Conservation (phyloP, 2,888 invertebrate species). For the Elgonia sp. region DNA sequence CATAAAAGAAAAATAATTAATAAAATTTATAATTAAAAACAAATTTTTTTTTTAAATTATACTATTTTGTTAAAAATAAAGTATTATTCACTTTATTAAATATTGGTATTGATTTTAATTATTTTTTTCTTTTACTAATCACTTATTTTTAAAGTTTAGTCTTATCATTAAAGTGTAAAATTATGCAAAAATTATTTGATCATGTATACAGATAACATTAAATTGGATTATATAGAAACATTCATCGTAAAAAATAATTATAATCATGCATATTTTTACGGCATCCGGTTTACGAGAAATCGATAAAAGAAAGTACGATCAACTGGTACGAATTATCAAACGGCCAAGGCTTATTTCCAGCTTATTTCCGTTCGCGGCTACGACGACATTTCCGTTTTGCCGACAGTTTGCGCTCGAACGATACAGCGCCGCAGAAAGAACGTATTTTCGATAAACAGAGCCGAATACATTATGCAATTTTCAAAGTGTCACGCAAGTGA, state of each 20-base stretch:
- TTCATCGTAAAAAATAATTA: slow-evolving; percentile 52
- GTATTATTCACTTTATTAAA: no score
- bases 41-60: no score
- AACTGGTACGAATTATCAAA: slow-evolving; percentile 79
- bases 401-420: slow-evolving; percentile 72
- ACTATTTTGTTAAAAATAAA: no score
- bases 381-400: slow-evolving; percentile 77
- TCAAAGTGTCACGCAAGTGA: slow-evolving; percentile 60
- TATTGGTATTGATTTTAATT: no score
- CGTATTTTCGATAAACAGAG: slow-evolving; percentile 60
- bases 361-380: slow-evolving; percentile 79
- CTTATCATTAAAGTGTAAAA: no score
- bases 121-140: no score
- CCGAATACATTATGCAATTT: slow-evolving; percentile 56
- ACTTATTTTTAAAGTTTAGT: no score
- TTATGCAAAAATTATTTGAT: no score
- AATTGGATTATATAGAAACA: background rate
- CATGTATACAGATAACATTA: no score
- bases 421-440: slow-evolving; percentile 65
- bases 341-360: slow-evolving; percentile 81
- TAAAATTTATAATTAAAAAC: no score
- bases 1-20: no score
- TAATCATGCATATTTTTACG: slow-evolving; percentile 52
- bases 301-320: slow-evolving; percentile 69
- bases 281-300: slow-evolving; percentile 61